Evolutionary conservation across 2,797 vertebrate genomes (phyloP), one percentile per base, ranked within the genome.

Genomic region (Bradypodion pumilum): DNA sequence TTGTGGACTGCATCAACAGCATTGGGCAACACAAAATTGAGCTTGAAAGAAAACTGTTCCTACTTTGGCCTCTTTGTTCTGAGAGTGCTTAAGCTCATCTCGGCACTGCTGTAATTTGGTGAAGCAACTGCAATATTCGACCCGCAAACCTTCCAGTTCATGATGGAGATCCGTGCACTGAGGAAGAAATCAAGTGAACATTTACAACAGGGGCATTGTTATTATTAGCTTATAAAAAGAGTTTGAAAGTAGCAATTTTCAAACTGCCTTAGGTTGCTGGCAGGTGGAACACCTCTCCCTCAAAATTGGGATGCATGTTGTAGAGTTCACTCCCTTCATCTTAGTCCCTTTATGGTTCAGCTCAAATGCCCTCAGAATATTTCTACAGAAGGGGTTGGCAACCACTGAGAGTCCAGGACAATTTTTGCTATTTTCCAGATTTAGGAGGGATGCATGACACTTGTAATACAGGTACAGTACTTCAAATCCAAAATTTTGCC

Each of bases 41-140:
- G 1, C 1, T 0, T 0, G 0, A 0, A 85, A 78, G 1, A 0
- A 0, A 85, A 62, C 44, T 1, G 4, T 7, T 86, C 94, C 91
- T 93, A 95, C 95, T 91, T 92, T 84, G 0, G n/a, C 80, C 40
- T 9, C 93, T 81, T 92, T 68, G 87, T 89, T 82, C 82, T 92
- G 96, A 85, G 92, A 91, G 85, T 91, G 94, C 78, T 95, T 96
- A 74, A 98, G 95, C 86, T 98, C 96, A 0, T 97, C 95, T n/a
- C 96, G 96, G 92, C 97, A 98, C 93, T 97, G 97, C 75, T 95
- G 95, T 95, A 98, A 94, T 75, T 96, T 96, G 78, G 59, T 92
- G 93, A 97, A 96, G 93, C 96, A 98, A 90, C 95, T 96, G 87
- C 92, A 95, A 89, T 97, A 97, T 93, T 98, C 97, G 66, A 97